Percentiles rank a stretch among this genome's conserved stretches.
Evolutionary conservation across 1,140 invertebrate species (phyloP).

Genomic region (Leguminivora glycinivorella): DNA sequence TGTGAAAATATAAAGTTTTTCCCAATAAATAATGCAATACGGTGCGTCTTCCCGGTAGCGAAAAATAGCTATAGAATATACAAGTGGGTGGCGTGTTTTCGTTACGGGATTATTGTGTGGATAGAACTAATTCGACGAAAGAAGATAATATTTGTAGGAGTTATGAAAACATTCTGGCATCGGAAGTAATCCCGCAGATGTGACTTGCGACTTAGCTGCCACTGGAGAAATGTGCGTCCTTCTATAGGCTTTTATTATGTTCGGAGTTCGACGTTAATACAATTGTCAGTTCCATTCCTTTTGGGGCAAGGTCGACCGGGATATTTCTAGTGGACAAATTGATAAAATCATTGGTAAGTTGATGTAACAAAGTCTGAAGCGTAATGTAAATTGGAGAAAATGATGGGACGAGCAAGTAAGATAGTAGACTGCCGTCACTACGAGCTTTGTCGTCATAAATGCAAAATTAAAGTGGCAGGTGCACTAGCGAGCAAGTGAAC

Average conservation of each 20-base stretch:
- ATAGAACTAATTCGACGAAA: conserved; percentile 47
- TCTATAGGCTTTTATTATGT: conserved; percentile 22
- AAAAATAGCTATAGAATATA: conserved; percentile 29
- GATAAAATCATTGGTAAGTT: conserved; percentile 5
- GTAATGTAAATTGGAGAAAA: background rate
- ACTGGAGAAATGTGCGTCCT: conserved; percentile 9
- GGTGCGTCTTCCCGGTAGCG: conserved; percentile 19
- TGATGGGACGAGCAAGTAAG: background rate
- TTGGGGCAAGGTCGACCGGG: background rate
- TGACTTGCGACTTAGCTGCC: conserved; percentile 31
- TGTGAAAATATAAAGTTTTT: conserved; percentile 60
- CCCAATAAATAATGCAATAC: conserved; percentile 67
- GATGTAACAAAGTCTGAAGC: background rate
- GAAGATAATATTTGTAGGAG: conserved; percentile 49
- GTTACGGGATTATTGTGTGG: conserved; percentile 39
- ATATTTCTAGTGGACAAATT: conserved; percentile 9
- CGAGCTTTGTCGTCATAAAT: conserved; percentile 16
- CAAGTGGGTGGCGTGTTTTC: conserved; percentile 39
- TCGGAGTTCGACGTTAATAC: conserved; percentile 28
- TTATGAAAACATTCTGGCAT: conserved; percentile 42
- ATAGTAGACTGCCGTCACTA: background rate
- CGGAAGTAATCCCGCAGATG: conserved; percentile 42
- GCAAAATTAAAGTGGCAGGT: conserved; percentile 1
- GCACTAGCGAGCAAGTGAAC: background rate
- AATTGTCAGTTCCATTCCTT: conserved; percentile 22